Evolutionary conservation across 2,797 vertebrate species (phyloP).

Genomic region (Artibeus lituratus): DNA sequence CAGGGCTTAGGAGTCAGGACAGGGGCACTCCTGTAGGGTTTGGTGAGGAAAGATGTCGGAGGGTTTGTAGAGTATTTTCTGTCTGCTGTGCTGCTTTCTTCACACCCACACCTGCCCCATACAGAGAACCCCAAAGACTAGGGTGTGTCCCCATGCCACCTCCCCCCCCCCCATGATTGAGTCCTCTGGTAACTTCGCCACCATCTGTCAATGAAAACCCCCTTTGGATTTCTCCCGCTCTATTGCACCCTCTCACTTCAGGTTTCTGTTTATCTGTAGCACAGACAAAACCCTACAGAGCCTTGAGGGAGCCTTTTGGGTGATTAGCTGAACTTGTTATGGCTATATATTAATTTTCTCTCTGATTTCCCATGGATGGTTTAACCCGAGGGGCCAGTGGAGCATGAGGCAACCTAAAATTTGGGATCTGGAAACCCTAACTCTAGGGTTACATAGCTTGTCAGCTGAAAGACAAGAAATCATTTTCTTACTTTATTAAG

Average conservation of each 20-base stretch:
- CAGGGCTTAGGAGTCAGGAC: conserved; percentile 71
- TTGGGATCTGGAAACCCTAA: conserved; percentile 14
- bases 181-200: not conserved
- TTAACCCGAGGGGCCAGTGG: conserved; percentile 55
- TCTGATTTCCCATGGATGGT: conserved; percentile 43
- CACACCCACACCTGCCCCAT: not conserved
- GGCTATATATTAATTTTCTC: conserved; percentile 62
- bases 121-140: not conserved
- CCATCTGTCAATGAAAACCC: not conserved
- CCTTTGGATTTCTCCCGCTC: not conserved
- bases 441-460: not conserved
- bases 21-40: not conserved
- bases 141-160: not conserved
- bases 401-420: conserved; percentile 54
- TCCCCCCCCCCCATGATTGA: not conserved
- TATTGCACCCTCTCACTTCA: not conserved
- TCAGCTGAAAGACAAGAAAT: not conserved
- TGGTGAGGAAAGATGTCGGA: not conserved
- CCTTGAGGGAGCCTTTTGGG: not conserved
- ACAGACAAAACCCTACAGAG: not conserved
- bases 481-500: conserved; percentile 35
- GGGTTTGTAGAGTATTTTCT: not conserved
- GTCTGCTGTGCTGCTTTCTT: not conserved
- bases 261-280: not conserved
- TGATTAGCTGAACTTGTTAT: not conserved